Evolutionary conservation across 2,113 vertebrate species (phyloP), one percentile per base, ranked within the genome.

Genomic region (Phyllostomus discolor): DNA sequence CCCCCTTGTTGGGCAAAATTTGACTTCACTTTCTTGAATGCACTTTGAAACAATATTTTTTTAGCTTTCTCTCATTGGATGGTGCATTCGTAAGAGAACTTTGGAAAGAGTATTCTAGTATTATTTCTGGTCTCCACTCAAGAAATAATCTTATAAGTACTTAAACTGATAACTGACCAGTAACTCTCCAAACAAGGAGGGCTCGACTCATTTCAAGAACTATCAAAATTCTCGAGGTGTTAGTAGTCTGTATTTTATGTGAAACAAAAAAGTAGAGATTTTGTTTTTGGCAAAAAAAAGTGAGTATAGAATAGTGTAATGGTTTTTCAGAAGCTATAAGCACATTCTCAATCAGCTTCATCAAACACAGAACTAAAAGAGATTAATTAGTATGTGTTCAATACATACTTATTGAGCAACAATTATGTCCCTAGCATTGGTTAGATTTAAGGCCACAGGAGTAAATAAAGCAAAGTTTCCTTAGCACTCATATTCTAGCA

Each of bases 41-140:
- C n/a, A 69, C 81, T 95, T 95, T 95, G 85, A 94, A 96, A 88
- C 64, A 35, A 33, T 94, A 83, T 92, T 96, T 90, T 92, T 88
- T 92, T 90, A 95, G 94, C 62, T 95, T 96, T 86, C 82, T 79
- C 85, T 93, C 67, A 50, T 89, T 86, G 89, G 48, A 85, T 50
- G 59, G 52, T 76, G 19, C 41, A 28, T 41, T 94, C 38, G 85
- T 20, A 82, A 67, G 59, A 86, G 72, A 73, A 81, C 7, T 91
- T 83, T 41, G 64, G 54, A 54, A 81, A 93, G 73, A 43, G 28
- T 38, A 38, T 64, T 64, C 26, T 57, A 78, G 38, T 73, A 43
- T 88, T 95, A 69, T 96, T 94, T 88, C 73, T 93, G 67, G 79
- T 67, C 62, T 96, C 85, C 57, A 26, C 46, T 75, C 81, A 96